phyloP scores from a whole-genome alignment of 2,888 invertebrate species.

The Sylvicola cinctus region DNA sequence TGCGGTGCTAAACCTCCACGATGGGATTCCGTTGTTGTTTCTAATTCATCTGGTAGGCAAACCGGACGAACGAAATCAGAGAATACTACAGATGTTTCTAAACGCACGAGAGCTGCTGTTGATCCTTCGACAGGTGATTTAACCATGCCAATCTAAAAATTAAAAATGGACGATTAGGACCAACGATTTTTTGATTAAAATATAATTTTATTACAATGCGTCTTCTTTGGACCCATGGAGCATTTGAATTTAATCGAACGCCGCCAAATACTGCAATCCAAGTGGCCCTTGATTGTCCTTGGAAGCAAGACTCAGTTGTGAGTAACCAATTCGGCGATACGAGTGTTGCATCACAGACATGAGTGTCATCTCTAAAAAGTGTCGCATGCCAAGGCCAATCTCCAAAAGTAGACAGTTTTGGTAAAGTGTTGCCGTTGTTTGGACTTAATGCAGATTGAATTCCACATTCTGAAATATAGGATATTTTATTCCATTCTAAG shows the following conservation, averaged over 20 bases:
- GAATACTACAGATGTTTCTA: conserved; percentile 51
- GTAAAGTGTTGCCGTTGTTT: conserved; percentile 21
- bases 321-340: conserved; percentile 69
- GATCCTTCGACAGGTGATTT: conserved; percentile 81
- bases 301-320: conserved; percentile 74
- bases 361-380: conserved; percentile 60
- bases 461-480: conserved; percentile 38
- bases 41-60: conserved; percentile 43
- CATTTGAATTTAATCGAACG: conserved; percentile 52
- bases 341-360: conserved; percentile 75
- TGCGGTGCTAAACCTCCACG: conserved; percentile 8
- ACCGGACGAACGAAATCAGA: conserved; percentile 71
- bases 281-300: conserved; percentile 71
- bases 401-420: conserved; percentile 55
- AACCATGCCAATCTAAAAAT: conserved; percentile 40
- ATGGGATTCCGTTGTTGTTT: conserved; percentile 7
- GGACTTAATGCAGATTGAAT: conserved; percentile 32
- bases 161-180: background rate
- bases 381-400: conserved; percentile 91
- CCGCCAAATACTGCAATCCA: conserved; percentile 66
- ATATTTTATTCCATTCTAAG: background rate
- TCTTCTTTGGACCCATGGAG: conserved; percentile 76
- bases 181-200: background rate
- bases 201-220: conserved; percentile 39
- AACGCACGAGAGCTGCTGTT: conserved; percentile 57